Conservation (phyloP, 2,113 vertebrate species). For the Carassius carassius region DNA sequence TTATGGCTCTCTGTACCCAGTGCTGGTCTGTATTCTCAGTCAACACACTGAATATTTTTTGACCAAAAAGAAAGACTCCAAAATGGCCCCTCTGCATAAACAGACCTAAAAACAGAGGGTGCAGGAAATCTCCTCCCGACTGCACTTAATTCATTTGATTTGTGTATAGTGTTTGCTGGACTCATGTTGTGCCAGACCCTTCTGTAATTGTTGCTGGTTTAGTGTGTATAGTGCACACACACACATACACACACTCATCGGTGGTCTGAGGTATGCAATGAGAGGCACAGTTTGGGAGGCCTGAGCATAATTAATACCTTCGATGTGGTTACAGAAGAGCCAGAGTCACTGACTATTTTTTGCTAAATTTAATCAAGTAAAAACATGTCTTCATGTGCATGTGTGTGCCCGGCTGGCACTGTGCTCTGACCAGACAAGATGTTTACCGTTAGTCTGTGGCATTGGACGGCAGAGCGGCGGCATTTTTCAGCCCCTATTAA, state of each 20-base stretch:
- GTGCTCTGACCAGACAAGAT: slow-evolving; percentile 48
- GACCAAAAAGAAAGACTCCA: slow-evolving; percentile 49
- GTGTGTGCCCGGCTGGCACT: slow-evolving; percentile 42
- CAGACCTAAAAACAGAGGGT: slow-evolving; percentile 41
- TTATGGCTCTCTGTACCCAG: slow-evolving; percentile 21
- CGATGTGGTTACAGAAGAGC: slow-evolving; percentile 47
- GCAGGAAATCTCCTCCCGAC: slow-evolving; percentile 26
- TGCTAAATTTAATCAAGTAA: slow-evolving; percentile 60
- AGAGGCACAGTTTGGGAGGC: slow-evolving; percentile 37
- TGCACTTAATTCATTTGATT: slow-evolving; percentile 21
- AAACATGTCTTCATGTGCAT: slow-evolving; percentile 47
- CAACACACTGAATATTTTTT: slow-evolving; percentile 50
- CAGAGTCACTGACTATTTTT: slow-evolving; percentile 48
- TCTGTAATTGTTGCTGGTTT: slow-evolving; percentile 51
- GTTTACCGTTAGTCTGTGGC: slow-evolving; percentile 61
- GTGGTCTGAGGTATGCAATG: slow-evolving; percentile 42
- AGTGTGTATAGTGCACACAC: slow-evolving; percentile 23
- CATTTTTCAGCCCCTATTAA: slow-evolving; percentile 57
- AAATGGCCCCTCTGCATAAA: slow-evolving; percentile 43
- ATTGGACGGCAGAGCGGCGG: slow-evolving; percentile 39
- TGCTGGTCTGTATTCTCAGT: slow-evolving; percentile 46
- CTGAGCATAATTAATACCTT: slow-evolving; percentile 54
- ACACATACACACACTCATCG: slow-evolving; percentile 34
- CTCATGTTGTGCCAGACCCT: slow-evolving; percentile 44
- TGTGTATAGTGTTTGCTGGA: slow-evolving; percentile 32